These are phyloP conservation scores for Alethe castanea DNA, from an alignment of 2,113 vertebrate genomes.

Conservation along the genomic window DNA sequence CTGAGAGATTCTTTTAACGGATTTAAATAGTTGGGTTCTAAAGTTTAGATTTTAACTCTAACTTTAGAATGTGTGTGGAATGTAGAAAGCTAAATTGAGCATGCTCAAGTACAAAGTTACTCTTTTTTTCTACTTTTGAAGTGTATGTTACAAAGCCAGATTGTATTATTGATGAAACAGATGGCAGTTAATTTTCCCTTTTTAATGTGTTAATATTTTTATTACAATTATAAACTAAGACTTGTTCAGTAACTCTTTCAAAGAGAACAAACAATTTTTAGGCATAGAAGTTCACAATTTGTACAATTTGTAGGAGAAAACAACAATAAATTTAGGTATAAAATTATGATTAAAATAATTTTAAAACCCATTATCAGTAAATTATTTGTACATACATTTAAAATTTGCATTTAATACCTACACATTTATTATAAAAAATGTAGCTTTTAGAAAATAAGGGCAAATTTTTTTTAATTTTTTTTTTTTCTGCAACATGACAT, in stretches of 20 bases:
- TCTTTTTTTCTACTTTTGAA: background rate
- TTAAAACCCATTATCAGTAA: background rate
- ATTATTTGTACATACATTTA: background rate
- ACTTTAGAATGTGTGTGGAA: background rate
- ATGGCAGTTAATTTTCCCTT: background rate
- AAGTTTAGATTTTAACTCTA: background rate
- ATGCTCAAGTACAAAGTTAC: background rate
- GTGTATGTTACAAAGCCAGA: background rate
- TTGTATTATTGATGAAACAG: background rate
- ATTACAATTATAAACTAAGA: background rate
- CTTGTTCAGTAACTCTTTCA: background rate
- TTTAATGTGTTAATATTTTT: background rate
- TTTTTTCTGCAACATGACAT: background rate
- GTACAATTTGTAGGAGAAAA: background rate
- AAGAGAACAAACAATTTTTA: background rate
- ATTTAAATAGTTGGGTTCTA: background rate
- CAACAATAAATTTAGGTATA: background rate
- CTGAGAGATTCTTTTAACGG: background rate
- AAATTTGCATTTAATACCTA: background rate
- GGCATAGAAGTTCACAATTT: background rate
- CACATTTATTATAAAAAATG: background rate
- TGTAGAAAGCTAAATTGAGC: background rate
- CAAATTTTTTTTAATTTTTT: background rate
- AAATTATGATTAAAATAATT: background rate
- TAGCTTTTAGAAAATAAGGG: background rate